Evolutionary conservation across 2,113 vertebrate genomes (phyloP).

Genomic region (Rhizomys pruinosus): DNA sequence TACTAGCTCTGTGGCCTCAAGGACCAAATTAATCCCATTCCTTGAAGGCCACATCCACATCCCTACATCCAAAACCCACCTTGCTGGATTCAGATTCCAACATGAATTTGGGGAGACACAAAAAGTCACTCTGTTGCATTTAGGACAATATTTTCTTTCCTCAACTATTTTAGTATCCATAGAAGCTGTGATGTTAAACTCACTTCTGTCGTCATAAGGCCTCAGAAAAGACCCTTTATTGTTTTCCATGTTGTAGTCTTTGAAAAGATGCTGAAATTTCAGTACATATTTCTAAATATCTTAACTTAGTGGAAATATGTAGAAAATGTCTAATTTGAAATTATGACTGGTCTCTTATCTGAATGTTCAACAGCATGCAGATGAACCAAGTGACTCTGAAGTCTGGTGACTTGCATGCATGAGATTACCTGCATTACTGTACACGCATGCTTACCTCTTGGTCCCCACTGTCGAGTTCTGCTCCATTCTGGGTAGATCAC

Average conservation of each 20-base stretch:
- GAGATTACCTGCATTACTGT: rapidly evolving
- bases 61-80: not conserved
- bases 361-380: not conserved
- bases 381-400: not conserved
- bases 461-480: too few relatives aligned
- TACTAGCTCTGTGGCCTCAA: not conserved
- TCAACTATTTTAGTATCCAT: not conserved
- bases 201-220: not conserved
- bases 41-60: too few relatives aligned
- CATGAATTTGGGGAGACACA: not conserved
- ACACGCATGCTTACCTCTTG: too few relatives aligned
- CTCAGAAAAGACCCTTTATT: not conserved
- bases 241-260: conserved; percentile 10
- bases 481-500: not conserved
- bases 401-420: not conserved
- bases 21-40: not conserved
- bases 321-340: not conserved
- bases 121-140: not conserved
- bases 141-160: not conserved
- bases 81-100: not conserved
- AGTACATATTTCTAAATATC: not conserved
- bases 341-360: not conserved
- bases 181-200: not conserved
- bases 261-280: not conserved
- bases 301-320: not conserved